These are phyloP conservation scores for Gnathonemus longibarbis DNA, from an alignment of 2,113 vertebrate genomes.

Conservation along the genomic window DNA sequence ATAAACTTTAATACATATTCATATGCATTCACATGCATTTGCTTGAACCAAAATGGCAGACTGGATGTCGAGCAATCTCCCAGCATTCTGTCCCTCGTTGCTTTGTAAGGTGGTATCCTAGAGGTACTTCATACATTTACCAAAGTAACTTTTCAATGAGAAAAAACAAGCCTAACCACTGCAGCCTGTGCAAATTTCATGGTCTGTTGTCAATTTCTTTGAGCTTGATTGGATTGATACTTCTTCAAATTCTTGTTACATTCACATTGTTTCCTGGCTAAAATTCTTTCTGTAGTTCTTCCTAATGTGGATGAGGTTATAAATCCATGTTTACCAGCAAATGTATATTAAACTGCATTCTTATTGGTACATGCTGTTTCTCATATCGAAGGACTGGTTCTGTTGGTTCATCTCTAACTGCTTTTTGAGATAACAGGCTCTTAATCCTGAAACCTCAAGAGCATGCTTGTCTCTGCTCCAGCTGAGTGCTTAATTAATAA, in stretches of 20 bases:
- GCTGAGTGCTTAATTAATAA: conserved; percentile 4
- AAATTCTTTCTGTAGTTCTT: not conserved
- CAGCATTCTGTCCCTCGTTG: not conserved
- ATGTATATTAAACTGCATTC: not conserved
- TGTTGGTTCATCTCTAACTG: not conserved
- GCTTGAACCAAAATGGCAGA: not conserved
- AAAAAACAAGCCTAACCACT: not conserved
- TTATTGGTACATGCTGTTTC: not conserved
- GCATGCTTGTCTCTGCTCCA: not conserved
- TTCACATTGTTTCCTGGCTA: not conserved
- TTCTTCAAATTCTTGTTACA: not conserved
- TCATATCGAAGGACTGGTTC: not conserved
- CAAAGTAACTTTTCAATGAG: not conserved
- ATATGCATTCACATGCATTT: not conserved
- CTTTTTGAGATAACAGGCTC: not conserved
- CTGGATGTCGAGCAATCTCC: not conserved
- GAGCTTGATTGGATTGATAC: not conserved
- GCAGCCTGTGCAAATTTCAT: not conserved
- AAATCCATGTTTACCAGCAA: not conserved
- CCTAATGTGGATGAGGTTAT: not conserved
- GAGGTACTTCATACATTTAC: not conserved
- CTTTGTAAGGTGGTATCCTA: not conserved
- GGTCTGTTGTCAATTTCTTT: not conserved
- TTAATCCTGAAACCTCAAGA: not conserved
- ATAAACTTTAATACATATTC: not conserved